Evolutionary conservation across 1,140 invertebrate genomes (phyloP).

Genomic region (Trissolcus basalis): DNA sequence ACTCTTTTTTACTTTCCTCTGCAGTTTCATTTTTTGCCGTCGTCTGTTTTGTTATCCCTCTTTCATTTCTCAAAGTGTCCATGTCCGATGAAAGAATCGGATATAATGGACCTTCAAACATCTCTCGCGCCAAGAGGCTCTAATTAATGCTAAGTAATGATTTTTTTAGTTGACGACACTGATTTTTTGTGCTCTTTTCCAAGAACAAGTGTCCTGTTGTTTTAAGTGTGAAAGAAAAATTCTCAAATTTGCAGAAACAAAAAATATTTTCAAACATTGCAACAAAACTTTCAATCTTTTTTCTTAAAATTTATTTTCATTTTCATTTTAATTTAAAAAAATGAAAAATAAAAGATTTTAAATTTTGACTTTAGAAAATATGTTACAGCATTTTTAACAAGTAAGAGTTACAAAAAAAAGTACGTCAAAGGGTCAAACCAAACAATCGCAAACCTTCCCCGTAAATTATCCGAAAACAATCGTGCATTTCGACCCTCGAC

Average conservation of each 20-base stretch:
- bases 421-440: constrained; percentile 24
- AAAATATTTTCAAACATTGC: no score
- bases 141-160: constrained; percentile 69
- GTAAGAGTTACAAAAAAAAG: not conserved
- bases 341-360: no score
- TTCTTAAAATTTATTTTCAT: not conserved
- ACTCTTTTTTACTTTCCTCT: no score
- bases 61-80: no score
- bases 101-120: constrained; percentile 6
- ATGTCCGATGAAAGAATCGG: constrained; percentile 3
- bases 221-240: not conserved
- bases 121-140: constrained; percentile 48
- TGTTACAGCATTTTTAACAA: not conserved
- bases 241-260: no score
- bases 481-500: not conserved
- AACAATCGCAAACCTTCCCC: constrained; percentile 25
- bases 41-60: no score
- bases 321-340: no score
- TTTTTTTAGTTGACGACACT: constrained; percentile 56
- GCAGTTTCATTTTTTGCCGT: no score
- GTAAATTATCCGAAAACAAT: constrained; percentile 48
- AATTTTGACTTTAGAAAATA: not conserved
- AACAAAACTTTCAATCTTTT: no score
- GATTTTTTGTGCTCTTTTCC: constrained; percentile 40
- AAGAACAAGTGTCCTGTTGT: constrained; percentile 65